Evolutionary conservation across 2,888 invertebrate species (phyloP).

Genomic region (Ceraclea dissimilis): DNA sequence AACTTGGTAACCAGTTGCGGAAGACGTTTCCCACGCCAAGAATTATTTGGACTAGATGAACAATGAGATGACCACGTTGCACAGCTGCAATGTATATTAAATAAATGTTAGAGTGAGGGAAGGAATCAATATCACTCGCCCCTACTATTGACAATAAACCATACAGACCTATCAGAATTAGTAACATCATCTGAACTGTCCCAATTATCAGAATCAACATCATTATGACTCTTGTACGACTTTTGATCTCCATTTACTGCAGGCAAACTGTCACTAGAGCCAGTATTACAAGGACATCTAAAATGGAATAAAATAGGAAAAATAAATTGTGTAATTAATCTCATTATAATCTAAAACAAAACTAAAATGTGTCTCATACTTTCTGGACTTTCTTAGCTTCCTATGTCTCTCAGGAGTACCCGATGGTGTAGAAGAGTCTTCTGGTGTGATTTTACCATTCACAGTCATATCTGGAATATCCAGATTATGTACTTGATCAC

Average conservation of each 20-base stretch:
- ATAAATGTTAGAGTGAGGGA: too few relatives aligned
- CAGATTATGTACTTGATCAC: conserved; percentile 15
- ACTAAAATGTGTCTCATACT: conserved; percentile 12
- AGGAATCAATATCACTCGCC: too few relatives aligned
- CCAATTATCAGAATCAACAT: conserved; percentile 47
- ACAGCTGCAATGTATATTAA: conserved; percentile 34
- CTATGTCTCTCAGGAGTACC: conserved; percentile 19
- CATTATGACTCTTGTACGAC: conserved; percentile 29
- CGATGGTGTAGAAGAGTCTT: conserved; percentile 21
- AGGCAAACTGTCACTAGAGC: conserved; percentile 15
- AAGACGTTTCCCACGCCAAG: conserved; percentile 41
- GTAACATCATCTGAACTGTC: conserved; percentile 46
- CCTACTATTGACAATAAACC: too few relatives aligned
- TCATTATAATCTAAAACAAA: not conserved
- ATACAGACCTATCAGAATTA: conserved; percentile 44
- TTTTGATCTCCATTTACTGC: conserved; percentile 42
- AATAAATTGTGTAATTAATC: not conserved
- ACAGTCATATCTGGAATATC: conserved; percentile 21
- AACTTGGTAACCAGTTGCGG: conserved; percentile 46
- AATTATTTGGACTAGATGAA: conserved; percentile 42
- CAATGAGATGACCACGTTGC: conserved; percentile 48
- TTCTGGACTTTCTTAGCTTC: conserved; percentile 22
- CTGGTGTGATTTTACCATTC: conserved; percentile 21
- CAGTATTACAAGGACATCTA: conserved; percentile 12
- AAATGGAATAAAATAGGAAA: not conserved